Evolutionary conservation across 2,113 vertebrate species (phyloP).

Genomic region (Acrocephalus arundinaceus): DNA sequence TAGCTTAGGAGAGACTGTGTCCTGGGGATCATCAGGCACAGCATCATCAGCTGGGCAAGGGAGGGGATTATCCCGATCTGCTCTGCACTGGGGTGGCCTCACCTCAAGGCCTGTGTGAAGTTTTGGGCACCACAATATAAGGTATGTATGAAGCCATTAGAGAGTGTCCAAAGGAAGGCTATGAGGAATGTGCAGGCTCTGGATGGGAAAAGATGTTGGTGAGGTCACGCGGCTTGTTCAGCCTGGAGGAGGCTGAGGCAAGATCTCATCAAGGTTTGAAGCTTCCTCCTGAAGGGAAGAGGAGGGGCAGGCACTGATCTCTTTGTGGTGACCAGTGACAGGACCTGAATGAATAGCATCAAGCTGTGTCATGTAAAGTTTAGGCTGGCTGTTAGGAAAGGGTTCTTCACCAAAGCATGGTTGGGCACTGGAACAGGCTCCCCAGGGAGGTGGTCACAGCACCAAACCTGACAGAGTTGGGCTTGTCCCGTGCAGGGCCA

Average conservation of each 20-base stretch:
- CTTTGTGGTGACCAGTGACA: background rate
- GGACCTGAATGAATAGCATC: accelerated
- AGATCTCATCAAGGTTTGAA: background rate
- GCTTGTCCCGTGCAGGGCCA: background rate
- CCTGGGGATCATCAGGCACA: background rate
- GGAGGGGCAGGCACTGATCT: background rate
- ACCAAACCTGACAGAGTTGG: background rate
- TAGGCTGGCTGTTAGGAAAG: background rate
- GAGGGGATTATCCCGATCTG: accelerated
- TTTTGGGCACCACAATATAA: background rate
- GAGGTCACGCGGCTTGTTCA: background rate
- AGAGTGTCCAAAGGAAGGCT: background rate
- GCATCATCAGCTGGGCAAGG: accelerated
- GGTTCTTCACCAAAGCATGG: background rate
- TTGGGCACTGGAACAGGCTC: background rate
- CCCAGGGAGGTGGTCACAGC: background rate
- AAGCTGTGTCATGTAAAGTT: background rate
- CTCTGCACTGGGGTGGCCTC: background rate
- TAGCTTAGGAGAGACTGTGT: background rate
- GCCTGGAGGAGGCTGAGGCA: background rate
- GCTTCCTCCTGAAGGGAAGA: background rate
- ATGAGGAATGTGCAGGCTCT: background rate
- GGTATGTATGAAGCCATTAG: background rate
- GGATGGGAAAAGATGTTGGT: background rate
- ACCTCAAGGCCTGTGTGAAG: background rate